phyloP scores from a whole-genome alignment of 2,888 invertebrate species.

The Eupithecia subfuscata region DNA sequence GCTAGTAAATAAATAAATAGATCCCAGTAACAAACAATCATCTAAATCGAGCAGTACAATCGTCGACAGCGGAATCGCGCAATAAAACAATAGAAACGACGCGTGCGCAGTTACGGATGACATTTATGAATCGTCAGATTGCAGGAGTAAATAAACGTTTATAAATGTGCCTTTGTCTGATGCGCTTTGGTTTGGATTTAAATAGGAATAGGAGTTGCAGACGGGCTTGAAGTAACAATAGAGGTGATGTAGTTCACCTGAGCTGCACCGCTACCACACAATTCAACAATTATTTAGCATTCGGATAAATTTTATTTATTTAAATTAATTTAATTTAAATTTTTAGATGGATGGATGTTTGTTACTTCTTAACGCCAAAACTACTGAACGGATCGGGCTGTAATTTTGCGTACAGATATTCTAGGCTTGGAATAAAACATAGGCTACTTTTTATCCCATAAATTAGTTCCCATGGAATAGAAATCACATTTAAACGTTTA shows the following conservation, averaged over 20 bases:
- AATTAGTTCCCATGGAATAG: no score
- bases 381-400: no score
- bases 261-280: background rate
- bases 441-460: no score
- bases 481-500: no score
- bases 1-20: no score
- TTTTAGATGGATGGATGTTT: no score
- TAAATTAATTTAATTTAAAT: no score
- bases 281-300: background rate
- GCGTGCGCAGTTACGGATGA: constrained; percentile 24
- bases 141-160: constrained; percentile 8
- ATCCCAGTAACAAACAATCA: background rate
- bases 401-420: no score
- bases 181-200: background rate
- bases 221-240: background rate
- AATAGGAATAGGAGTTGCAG: background rate
- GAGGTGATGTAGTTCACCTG: background rate
- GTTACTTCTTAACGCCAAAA: no score
- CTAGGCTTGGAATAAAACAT: no score
- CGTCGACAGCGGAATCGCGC: constrained; percentile 17
- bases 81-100: constrained; percentile 20
- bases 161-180: constrained; percentile 9
- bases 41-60: background rate
- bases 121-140: constrained; percentile 18
- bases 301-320: no score